Evolutionary conservation across 2,113 vertebrate genomes (phyloP).

Genomic region (Bombycilla garrulus): DNA sequence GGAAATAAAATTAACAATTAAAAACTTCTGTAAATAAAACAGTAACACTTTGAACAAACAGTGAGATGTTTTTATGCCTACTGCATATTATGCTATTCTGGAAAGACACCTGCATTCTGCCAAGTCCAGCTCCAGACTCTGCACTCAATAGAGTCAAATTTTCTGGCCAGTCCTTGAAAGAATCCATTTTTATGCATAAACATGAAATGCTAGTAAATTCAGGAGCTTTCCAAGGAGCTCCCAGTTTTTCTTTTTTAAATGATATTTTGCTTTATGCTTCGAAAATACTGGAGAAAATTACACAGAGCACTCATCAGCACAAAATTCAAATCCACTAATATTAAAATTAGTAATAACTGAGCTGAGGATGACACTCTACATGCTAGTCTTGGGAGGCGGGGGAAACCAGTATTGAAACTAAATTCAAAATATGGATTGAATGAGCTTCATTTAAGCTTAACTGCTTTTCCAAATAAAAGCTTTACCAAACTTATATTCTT

Average conservation of each 20-base stretch:
- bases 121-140: neutral
- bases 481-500: neutral
- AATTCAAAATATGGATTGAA: neutral
- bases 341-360: neutral
- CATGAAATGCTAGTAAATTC: neutral
- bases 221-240: neutral
- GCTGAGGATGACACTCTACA: neutral
- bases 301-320: neutral
- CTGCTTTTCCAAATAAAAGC: neutral
- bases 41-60: neutral
- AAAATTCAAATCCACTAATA: neutral
- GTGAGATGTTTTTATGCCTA: accelerated
- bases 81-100: neutral
- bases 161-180: neutral
- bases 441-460: neutral
- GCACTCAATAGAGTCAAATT: neutral
- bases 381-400: accelerated
- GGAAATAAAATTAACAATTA: neutral
- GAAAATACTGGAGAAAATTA: neutral
- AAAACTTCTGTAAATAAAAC: neutral
- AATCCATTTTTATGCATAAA: neutral
- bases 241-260: neutral
- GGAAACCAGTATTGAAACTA: neutral
- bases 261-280: neutral
- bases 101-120: neutral